These are phyloP conservation scores for Phrynocephalus vlangalii DNA, from an alignment of 2,797 vertebrate genomes.

Conservation along the genomic window DNA sequence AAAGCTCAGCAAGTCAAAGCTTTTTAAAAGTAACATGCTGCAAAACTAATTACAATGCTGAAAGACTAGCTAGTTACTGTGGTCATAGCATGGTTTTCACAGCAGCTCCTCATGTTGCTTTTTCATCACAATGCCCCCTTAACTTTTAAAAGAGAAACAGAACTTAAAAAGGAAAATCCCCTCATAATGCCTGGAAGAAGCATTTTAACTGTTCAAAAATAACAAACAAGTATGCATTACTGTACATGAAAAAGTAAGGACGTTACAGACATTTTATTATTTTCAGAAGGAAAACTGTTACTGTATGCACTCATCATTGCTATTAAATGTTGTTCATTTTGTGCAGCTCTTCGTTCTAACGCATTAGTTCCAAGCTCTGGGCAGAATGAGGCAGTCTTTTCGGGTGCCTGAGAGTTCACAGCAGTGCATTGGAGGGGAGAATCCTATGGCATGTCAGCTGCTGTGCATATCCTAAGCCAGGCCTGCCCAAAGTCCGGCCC, in stretches of 20 bases:
- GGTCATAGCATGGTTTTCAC: not conserved
- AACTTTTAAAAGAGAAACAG: not conserved
- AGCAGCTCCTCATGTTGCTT: not conserved
- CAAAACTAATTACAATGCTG: not conserved
- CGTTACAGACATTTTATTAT: not conserved
- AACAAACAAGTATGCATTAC: not conserved
- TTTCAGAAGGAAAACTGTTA: not conserved
- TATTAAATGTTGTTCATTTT: not conserved
- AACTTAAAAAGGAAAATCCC: too few species aligned
- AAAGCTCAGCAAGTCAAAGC: not conserved
- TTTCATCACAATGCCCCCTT: not conserved
- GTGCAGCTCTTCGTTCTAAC: not conserved
- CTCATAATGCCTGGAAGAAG: too few species aligned
- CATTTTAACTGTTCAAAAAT: too few species aligned
- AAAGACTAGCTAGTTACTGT: not conserved
- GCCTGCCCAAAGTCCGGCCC: too few species aligned
- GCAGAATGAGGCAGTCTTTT: not conserved
- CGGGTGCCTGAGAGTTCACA: not conserved
- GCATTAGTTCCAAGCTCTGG: not conserved
- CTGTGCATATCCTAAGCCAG: not conserved
- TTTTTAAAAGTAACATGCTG: not conserved
- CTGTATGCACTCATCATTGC: not conserved
- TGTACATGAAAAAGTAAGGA: not conserved
- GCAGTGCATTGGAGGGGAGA: not conserved
- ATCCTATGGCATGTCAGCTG: not conserved